Conservation (phyloP, 2,113 vertebrate genomes). For the Apodemus speciosus region DNA sequence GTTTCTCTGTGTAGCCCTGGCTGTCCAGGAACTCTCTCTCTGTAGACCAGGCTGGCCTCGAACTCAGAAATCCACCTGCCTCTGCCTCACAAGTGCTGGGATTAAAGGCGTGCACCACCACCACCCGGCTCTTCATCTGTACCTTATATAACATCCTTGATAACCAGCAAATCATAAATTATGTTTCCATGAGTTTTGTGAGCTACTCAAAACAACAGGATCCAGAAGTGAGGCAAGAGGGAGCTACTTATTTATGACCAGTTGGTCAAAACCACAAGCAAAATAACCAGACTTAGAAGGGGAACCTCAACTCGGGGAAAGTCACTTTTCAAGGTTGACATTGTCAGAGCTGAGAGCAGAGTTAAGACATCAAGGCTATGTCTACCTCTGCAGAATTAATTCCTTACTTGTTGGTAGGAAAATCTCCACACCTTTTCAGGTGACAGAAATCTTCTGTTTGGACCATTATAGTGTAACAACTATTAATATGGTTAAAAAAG, state of each 20-base stretch:
- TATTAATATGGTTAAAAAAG: neutral
- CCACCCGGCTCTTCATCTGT: neutral
- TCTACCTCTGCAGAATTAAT: neutral
- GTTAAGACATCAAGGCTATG: neutral
- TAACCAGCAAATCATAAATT: neutral
- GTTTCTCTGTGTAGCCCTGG: too few relatives aligned
- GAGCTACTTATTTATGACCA: neutral
- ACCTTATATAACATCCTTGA: neutral
- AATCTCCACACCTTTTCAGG: neutral
- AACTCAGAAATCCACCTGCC: too few relatives aligned
- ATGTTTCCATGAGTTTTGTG: neutral
- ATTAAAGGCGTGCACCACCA: too few relatives aligned
- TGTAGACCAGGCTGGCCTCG: too few relatives aligned
- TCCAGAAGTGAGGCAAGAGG: neutral
- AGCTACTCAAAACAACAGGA: neutral
- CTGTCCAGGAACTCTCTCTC: too few relatives aligned
- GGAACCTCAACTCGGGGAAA: neutral
- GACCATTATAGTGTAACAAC: neutral
- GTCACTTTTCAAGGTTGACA: neutral
- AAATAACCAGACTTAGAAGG: neutral
- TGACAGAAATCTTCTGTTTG: neutral
- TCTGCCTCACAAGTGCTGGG: too few relatives aligned
- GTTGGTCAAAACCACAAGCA: neutral
- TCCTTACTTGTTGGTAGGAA: neutral
- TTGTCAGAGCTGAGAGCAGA: neutral